phyloP scores from a whole-genome alignment of 2,797 vertebrate species.

The Alcedo quadribrachys region DNA sequence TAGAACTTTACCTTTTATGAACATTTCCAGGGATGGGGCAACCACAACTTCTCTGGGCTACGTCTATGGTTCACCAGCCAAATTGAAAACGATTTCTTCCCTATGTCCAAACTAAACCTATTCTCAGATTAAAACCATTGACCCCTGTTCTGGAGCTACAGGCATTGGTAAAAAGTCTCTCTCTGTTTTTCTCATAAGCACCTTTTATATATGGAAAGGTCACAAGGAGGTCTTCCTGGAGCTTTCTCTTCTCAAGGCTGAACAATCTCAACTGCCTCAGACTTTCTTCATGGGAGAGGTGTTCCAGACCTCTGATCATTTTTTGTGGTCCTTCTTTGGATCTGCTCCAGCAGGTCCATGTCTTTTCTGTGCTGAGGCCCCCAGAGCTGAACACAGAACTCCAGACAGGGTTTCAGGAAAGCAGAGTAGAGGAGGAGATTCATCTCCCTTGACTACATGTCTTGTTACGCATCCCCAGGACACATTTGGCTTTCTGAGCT shows the following conservation, averaged over 20 bases:
- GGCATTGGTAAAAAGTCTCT: background rate
- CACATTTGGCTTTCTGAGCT: fast-evolving
- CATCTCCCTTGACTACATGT: fast-evolving
- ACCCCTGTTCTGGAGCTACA: background rate
- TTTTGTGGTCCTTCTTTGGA: background rate
- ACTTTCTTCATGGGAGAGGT: background rate
- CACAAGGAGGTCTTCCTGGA: fast-evolving
- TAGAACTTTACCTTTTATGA: background rate
- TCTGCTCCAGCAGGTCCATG: background rate
- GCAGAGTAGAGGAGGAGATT: background rate
- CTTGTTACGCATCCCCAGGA: background rate
- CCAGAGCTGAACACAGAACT: fast-evolving
- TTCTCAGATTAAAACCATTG: background rate
- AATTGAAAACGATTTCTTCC: background rate
- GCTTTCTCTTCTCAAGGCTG: background rate
- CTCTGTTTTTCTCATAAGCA: background rate
- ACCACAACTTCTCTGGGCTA: background rate
- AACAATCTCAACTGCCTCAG: background rate
- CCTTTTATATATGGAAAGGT: background rate
- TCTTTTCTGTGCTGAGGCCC: background rate
- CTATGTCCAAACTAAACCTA: background rate
- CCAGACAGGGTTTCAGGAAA: background rate
- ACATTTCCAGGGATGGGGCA: background rate
- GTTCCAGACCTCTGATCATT: background rate
- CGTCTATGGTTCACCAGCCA: background rate